A percentile compares a stretch with the other conserved stretches of the same genome.
phyloP scores from a whole-genome alignment of 92 coral and sea anemone species.

The Meandrina meandrites region DNA sequence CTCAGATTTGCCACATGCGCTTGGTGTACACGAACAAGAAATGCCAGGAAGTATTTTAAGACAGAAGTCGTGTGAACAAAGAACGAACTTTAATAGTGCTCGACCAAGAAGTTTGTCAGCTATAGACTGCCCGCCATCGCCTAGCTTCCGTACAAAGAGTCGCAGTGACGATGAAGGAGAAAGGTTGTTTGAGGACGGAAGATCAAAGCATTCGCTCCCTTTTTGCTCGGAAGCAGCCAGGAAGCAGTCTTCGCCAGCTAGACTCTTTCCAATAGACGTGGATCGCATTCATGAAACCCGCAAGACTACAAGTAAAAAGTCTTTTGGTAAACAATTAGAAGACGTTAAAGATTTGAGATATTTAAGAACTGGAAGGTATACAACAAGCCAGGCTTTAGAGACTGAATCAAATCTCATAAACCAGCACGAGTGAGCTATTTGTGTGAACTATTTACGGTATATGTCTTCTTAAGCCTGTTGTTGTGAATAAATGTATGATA shows the following conservation, averaged over 20 bases:
- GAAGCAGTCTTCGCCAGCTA: constrained; percentile 17
- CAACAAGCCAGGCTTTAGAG: not conserved
- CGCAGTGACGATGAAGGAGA: not conserved
- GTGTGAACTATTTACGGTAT: not conserved
- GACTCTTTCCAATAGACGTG: not conserved
- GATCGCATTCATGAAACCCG: not conserved
- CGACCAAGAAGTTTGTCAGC: constrained; percentile 13
- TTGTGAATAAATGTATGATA: not conserved
- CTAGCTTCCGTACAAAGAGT: not conserved
- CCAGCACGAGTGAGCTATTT: not conserved
- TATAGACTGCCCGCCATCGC: not conserved
- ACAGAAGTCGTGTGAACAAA: constrained; percentile 17
- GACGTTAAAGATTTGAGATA: constrained; percentile 32
- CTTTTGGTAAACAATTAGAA: constrained; percentile 15
- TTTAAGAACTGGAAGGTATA: constrained; percentile 29
- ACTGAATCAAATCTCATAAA: not conserved
- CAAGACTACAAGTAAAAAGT: constrained; percentile 12
- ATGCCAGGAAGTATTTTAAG: not conserved
- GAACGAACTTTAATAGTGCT: not conserved
- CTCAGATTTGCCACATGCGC: constrained; percentile 8
- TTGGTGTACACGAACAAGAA: not conserved
- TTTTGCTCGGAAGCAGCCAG: not conserved
- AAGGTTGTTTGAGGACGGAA: not conserved
- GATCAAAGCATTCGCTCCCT: not conserved
- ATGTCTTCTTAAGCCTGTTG: not conserved